These are phyloP conservation scores for Hoplodrina blanda DNA, from an alignment of 2,888 invertebrate species.

Conservation along the genomic window DNA sequence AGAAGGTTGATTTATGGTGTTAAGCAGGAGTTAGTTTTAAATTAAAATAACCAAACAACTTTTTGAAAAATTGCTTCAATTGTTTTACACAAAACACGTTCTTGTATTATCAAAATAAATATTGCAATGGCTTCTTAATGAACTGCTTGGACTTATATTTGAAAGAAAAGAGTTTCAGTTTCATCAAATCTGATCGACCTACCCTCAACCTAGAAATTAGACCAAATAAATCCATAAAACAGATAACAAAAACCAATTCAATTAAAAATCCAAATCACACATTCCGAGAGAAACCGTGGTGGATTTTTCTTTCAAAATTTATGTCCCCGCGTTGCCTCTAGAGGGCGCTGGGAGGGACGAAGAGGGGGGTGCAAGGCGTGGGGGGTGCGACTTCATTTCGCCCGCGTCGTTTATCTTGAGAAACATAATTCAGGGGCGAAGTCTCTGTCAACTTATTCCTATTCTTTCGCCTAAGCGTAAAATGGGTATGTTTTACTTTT, in stretches of 20 bases:
- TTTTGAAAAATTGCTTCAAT: not conserved
- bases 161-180: not conserved
- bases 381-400: constrained; percentile 93
- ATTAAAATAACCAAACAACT: not conserved
- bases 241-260: constrained; percentile 80
- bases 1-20: too few species aligned
- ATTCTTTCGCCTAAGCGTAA: constrained; percentile 90
- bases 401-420: constrained; percentile 93
- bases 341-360: constrained; percentile 75
- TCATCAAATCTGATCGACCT: not conserved
- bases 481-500: constrained; percentile 86
- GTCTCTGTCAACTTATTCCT: constrained; percentile 91
- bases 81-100: too few species aligned
- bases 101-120: not conserved
- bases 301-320: constrained; percentile 90
- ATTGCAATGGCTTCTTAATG: not conserved
- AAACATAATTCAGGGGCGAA: constrained; percentile 92
- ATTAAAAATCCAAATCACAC: constrained; percentile 90
- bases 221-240: constrained; percentile 56
- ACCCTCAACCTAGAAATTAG: constrained; percentile 44
- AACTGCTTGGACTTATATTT: not conserved
- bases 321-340: constrained; percentile 83
- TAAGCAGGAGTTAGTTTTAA: not conserved
- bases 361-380: constrained; percentile 65
- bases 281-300: constrained; percentile 86